These are phyloP conservation scores for Erythrolamprus reginae DNA, from an alignment of 2,113 vertebrate genomes.

Conservation along the genomic window DNA sequence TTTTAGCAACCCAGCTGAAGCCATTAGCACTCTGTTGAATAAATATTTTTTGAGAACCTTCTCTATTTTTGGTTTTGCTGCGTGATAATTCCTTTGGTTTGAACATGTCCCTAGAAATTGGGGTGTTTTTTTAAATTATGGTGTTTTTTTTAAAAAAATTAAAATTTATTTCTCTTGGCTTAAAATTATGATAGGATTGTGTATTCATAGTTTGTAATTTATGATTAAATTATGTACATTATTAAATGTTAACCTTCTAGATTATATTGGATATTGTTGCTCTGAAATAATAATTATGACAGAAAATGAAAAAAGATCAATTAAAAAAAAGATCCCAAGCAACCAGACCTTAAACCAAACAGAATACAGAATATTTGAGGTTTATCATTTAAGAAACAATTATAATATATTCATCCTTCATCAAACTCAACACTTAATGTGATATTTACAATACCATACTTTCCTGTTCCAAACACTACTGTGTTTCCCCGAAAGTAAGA, in stretches of 20 bases:
- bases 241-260: background rate
- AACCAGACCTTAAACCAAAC: background rate
- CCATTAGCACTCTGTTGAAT: conserved; percentile 4
- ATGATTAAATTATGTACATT: background rate
- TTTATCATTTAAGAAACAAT: background rate
- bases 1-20: background rate
- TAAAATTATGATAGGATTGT: background rate
- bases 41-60: conserved; percentile 17
- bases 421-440: background rate
- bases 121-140: too few species aligned
- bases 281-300: background rate
- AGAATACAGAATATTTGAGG: background rate
- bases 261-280: background rate
- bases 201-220: background rate
- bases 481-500: too few species aligned
- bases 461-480: background rate
- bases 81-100: background rate
- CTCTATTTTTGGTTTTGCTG: background rate
- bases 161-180: background rate
- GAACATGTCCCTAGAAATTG: background rate
- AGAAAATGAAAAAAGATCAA: background rate
- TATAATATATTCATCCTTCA: background rate
- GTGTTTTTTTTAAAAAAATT: background rate
- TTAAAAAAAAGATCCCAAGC: background rate
- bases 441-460: background rate